Evolutionary conservation across 2,888 invertebrate genomes (phyloP), one percentile per base, ranked within the genome.

Genomic region (Calephelis perditalis): DNA sequence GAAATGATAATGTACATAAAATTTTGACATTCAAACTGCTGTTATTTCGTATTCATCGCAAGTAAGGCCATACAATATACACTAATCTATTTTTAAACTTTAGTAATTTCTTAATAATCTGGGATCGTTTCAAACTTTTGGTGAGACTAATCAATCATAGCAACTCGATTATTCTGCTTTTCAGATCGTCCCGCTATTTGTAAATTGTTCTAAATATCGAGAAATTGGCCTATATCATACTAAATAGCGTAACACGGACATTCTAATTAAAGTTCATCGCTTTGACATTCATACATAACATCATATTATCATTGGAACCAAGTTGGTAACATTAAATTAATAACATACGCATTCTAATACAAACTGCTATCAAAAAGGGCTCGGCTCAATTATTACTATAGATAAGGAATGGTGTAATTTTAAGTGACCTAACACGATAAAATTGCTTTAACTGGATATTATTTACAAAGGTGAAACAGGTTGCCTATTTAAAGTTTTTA

Each of bases 41-140:
- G 90, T 79, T 88, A 87, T 87, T 88, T 89, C 86, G 86, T 88
- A 86, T 89, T 85, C 88, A 87, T 89, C 84, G 82, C 90, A 90
- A 89, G 90, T 90, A 90, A 90, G 90, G 90, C 89, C 89, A 87
- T 88, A 81, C 86, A 88, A 86, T 89, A 88, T 89, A 90, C 89
- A 89, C 87, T 88, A 88, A 88, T 89, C 90, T 90, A 90, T 90
- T 90, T 90, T 82, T 90, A 90, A 90, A 89, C 89, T 88, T 89
- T 82, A 87, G 90, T 90, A 90, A 90, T 89, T 88, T 86, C 86
- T 84, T 78, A 87, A 87, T 81, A 83, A 86, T 83, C 82, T 86
- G 89, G 88, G 87, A 84, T 80, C 86, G 79, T 80, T 84, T 82
- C 76, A 80, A 83, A 77, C 81, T 78, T 71, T 83, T 79, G 89